A percentile compares a stretch with the other conserved stretches of the same genome.
Conservation (phyloP, 2,888 invertebrate species). For the Acleris emargana region DNA sequence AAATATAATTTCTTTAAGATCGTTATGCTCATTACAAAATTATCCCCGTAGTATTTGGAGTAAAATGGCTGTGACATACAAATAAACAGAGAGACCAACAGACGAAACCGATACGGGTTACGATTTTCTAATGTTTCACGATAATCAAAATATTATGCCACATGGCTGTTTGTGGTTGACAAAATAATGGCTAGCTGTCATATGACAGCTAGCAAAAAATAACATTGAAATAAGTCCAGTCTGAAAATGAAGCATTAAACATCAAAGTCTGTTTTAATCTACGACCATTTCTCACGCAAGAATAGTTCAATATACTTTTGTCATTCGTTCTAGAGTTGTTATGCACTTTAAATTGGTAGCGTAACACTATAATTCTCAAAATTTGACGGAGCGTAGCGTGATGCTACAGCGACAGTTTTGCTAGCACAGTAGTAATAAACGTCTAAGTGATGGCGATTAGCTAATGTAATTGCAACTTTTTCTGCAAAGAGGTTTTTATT, state of each 20-base stretch:
- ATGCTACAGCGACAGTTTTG: constrained; percentile 7
- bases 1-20: too few relatives aligned
- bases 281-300: constrained; percentile 27
- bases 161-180: too few relatives aligned
- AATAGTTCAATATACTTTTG: constrained; percentile 11
- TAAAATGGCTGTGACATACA: too few relatives aligned
- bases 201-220: neutral
- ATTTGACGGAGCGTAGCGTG: constrained; percentile 13
- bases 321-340: neutral
- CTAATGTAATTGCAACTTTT: constrained; percentile 18
- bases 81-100: too few relatives aligned
- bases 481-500: constrained; percentile 19
- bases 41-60: too few relatives aligned
- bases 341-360: constrained; percentile 9
- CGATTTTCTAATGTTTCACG: too few relatives aligned
- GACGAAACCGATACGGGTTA: too few relatives aligned
- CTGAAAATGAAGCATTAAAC: constrained; percentile 16
- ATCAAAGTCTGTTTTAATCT: constrained; percentile 1
- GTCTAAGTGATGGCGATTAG: constrained; percentile 24
- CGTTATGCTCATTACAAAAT: too few relatives aligned
- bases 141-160: too few relatives aligned
- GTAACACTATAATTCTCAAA: constrained; percentile 15
- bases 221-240: constrained; percentile 3
- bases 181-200: neutral
- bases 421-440: constrained; percentile 13